phyloP scores from a whole-genome alignment of 2,797 vertebrate species.

The Coilia nasus region DNA sequence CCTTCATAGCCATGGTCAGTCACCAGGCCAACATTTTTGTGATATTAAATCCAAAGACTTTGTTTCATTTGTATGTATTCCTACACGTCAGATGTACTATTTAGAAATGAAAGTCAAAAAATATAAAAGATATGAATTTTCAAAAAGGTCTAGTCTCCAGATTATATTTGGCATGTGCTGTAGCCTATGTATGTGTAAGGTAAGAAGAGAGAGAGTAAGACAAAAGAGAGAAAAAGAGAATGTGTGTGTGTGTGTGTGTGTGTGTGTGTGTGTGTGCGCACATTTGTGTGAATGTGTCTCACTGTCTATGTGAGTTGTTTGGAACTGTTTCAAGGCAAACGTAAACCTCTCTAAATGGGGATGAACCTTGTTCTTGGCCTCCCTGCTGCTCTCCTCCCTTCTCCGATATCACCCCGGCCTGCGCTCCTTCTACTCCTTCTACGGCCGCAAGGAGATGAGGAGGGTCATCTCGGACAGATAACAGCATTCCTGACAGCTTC shows the following conservation, averaged over 20 bases:
- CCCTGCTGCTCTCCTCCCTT: slow-evolving; percentile 45
- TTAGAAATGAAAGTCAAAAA: too few species aligned
- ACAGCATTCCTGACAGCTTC: slow-evolving; percentile 60
- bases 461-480: slow-evolving; percentile 67
- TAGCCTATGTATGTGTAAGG: too few species aligned
- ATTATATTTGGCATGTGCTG: too few species aligned
- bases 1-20: too few species aligned
- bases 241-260: neutral
- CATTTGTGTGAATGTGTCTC: neutral
- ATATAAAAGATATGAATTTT: too few species aligned
- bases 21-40: too few species aligned
- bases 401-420: slow-evolving; percentile 31
- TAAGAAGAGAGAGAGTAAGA: slow-evolving; percentile 10
- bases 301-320: neutral
- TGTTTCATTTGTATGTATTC: too few species aligned
- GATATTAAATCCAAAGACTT: too few species aligned
- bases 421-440: slow-evolving; percentile 50
- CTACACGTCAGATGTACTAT: too few species aligned
- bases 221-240: too few species aligned
- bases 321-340: slow-evolving; percentile 58
- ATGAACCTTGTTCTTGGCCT: slow-evolving; percentile 66
- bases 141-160: too few species aligned
- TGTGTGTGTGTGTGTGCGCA: too few species aligned
- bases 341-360: slow-evolving; percentile 63
- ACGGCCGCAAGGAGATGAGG: slow-evolving; percentile 54